phyloP scores from a whole-genome alignment of 1,140 invertebrate species.

The Drosophila sechellia region DNA sequence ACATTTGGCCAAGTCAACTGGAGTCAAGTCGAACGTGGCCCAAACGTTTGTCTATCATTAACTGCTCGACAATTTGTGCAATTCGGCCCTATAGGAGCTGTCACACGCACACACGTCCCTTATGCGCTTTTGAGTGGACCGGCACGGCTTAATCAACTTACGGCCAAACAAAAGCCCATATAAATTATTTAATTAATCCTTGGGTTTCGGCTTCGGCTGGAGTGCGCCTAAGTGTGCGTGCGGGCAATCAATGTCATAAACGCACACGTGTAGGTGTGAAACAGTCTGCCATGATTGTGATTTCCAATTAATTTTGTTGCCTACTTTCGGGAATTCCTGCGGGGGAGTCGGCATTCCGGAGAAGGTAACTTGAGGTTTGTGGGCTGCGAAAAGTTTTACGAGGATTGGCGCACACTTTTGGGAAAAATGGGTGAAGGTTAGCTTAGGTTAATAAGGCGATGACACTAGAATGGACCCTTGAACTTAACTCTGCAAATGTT shows the following conservation, averaged over 20 bases:
- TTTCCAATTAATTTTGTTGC: slow-evolving; percentile 69
- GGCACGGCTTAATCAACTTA: slow-evolving; percentile 75
- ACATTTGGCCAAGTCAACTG: slow-evolving; percentile 23
- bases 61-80: slow-evolving; percentile 64
- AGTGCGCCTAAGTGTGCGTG: slow-evolving; percentile 56
- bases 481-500: not conserved
- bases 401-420: slow-evolving; percentile 5
- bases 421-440: slow-evolving; percentile 1
- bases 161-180: slow-evolving; percentile 77
- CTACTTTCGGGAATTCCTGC: slow-evolving; percentile 37
- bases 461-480: not conserved
- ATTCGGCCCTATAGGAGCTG: slow-evolving; percentile 18
- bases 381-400: not conserved
- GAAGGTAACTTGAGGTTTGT: slow-evolving; percentile 4
- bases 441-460: slow-evolving; percentile 4
- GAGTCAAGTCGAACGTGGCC: slow-evolving; percentile 44
- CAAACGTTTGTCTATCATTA: slow-evolving; percentile 76
- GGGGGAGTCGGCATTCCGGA: not conserved
- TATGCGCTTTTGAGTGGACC: slow-evolving; percentile 45
- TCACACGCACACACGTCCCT: slow-evolving; percentile 27
- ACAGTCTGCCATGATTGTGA: slow-evolving; percentile 62
- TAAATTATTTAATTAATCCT: slow-evolving; percentile 83
- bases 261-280: slow-evolving; percentile 64
- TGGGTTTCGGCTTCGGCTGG: slow-evolving; percentile 49
- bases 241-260: slow-evolving; percentile 80